Conservation (phyloP, 1,140 invertebrate species). For the Aphaenogaster floridana region DNA sequence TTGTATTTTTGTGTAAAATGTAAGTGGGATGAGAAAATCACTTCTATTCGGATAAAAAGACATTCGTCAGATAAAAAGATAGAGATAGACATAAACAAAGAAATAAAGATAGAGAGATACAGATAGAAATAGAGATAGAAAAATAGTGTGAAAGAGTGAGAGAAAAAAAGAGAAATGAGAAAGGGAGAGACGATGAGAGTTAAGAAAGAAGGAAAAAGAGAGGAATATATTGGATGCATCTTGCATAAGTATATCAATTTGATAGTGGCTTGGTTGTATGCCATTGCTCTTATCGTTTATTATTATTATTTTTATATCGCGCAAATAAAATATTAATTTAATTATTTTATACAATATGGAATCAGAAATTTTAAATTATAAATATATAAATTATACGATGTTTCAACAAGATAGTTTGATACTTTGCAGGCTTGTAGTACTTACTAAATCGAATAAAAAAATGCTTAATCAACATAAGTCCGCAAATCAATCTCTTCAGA, state of each 20-base stretch:
- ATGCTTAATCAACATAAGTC: neutral
- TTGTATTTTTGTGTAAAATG: slow-evolving; percentile 40
- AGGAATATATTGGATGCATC: neutral
- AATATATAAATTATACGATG: neutral
- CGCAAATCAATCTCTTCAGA: neutral
- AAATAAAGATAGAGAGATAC: neutral
- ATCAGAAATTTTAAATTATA: neutral
- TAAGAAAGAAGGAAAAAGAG: neutral
- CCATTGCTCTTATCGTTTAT: neutral
- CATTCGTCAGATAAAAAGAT: neutral
- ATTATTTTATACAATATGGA: neutral
- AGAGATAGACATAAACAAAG: neutral
- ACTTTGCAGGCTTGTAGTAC: neutral
- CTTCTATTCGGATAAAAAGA: slow-evolving; percentile 11
- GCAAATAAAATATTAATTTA: neutral
- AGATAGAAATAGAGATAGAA: neutral
- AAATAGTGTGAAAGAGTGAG: neutral
- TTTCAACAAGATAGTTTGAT: neutral
- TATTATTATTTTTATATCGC: neutral
- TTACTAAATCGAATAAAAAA: neutral
- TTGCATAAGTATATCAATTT: neutral
- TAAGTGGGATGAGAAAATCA: neutral
- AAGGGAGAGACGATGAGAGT: too few relatives aligned
- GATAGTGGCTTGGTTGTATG: neutral
- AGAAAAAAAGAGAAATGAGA: neutral